Evolutionary conservation across 2,797 vertebrate species (phyloP), one percentile per base, ranked within the genome.

Genomic region (Sciurus carolinensis): DNA sequence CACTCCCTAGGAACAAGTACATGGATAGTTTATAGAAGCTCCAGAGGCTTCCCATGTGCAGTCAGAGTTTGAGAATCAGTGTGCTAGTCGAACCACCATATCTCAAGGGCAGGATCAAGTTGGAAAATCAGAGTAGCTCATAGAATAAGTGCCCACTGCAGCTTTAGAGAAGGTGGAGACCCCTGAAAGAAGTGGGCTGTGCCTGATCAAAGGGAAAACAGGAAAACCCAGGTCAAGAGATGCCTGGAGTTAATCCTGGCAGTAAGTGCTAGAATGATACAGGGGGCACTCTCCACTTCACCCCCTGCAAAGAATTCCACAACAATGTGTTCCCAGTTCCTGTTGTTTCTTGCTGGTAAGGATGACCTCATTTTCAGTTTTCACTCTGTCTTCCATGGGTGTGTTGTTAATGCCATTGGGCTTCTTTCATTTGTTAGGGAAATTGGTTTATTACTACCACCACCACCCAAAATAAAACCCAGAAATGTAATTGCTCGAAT

Each of bases 401-500:
- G 5, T 62, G n/a, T 1, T 86, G 3, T 79, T 66, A 47, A 75
- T 73, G 17, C 30, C 10, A 22, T 57, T 33, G 33, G 36, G 20
- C 15, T 79, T 75, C 59, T 24, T 15, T 81, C 71, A 17, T 80
- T 71, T 47, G 9, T 76, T 72, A 57, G 17, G 10, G 30, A 72
- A 28, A 94, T 15, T 77, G 17, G 17, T 76, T 66, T 24, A 82
- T 92, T 67, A 75, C 3, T 22, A 57, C 54, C 54, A 57, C 54
- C 54, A 57, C 18, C 54, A 18, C 18, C 17, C 9, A n/a, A 44
- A 39, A 83, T 66, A 50, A 79, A 94, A n/a, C 52, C 52, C 7
- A 84, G 8, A 71, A 93, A n/a, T 20, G 0, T 39, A 69, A 59
- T 84, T 15, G 84, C 77, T 95, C 76, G 87, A 94, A 93, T 26